These are phyloP conservation scores for Brachionus rubens DNA, from an alignment of 1,140 invertebrate species.

Conservation along the genomic window DNA sequence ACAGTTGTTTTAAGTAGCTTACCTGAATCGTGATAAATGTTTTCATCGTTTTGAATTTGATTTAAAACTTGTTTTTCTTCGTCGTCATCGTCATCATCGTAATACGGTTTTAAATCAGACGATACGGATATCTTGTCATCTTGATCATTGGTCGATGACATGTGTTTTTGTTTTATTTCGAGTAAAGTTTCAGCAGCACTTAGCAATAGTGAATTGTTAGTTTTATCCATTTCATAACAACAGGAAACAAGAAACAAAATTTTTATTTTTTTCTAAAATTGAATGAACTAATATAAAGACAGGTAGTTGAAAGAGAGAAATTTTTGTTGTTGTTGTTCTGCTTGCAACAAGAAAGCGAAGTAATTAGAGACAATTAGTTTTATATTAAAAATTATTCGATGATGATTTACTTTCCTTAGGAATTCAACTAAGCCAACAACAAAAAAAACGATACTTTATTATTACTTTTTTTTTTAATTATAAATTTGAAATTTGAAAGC, in stretches of 20 bases:
- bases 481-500: slow-evolving; percentile 23
- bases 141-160: neutral
- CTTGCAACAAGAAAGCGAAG: neutral
- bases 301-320: neutral
- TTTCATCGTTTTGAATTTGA: slow-evolving; percentile 15
- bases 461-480: slow-evolving; percentile 23
- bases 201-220: slow-evolving; percentile 14
- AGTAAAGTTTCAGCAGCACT: slow-evolving; percentile 31
- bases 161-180: slow-evolving; percentile 17
- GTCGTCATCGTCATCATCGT: slow-evolving; percentile 17
- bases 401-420: slow-evolving; percentile 38
- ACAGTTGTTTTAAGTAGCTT: neutral
- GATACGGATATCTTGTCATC: neutral
- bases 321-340: neutral
- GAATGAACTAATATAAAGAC: slow-evolving; percentile 29
- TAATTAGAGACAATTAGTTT: slow-evolving; percentile 30
- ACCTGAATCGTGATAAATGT: neutral
- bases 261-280: neutral
- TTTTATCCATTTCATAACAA: neutral
- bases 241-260: neutral
- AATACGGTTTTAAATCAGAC: neutral
- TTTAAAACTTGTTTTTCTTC: slow-evolving; percentile 33
- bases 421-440: slow-evolving; percentile 19
- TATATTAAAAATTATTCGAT: neutral
- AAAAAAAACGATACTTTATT: slow-evolving; percentile 26